phyloP scores from a whole-genome alignment of 2,888 invertebrate species.

The Drepanosiphum platanoidis region DNA sequence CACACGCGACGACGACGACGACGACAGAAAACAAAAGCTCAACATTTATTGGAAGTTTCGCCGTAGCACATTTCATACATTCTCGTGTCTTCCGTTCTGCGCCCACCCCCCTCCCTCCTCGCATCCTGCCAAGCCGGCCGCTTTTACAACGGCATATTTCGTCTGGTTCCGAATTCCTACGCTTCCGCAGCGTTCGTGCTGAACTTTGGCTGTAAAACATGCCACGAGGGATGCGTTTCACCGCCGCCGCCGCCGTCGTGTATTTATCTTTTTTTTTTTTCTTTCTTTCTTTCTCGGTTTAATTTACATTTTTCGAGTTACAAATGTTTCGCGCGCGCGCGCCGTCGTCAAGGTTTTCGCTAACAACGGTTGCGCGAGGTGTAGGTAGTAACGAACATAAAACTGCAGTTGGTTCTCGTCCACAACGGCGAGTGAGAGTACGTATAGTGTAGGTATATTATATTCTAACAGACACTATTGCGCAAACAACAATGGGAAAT shows the following conservation, averaged over 20 bases:
- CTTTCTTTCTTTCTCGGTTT: not conserved
- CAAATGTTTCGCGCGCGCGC: slow-evolving; percentile 2
- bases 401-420: not conserved
- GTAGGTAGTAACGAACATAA: not conserved
- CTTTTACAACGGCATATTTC: slow-evolving; percentile 32
- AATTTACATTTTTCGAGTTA: slow-evolving; percentile 46
- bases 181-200: not conserved
- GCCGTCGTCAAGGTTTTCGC: not conserved
- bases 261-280: not conserved
- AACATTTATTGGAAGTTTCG: slow-evolving; percentile 45
- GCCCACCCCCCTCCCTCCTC: not conserved
- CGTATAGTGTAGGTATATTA: no score
- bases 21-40: slow-evolving; percentile 13
- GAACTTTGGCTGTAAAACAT: slow-evolving; percentile 17
- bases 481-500: not conserved
- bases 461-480: no score
- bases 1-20: not conserved
- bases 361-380: not conserved
- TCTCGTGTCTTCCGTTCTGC: not conserved
- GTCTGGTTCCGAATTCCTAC: slow-evolving; percentile 34
- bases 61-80: slow-evolving; percentile 31
- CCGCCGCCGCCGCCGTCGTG: not conserved
- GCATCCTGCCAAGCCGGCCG: not conserved
- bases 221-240: not conserved
- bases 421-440: not conserved